phyloP scores from a whole-genome alignment of 2,113 vertebrate species.

The Gulo gulo region DNA sequence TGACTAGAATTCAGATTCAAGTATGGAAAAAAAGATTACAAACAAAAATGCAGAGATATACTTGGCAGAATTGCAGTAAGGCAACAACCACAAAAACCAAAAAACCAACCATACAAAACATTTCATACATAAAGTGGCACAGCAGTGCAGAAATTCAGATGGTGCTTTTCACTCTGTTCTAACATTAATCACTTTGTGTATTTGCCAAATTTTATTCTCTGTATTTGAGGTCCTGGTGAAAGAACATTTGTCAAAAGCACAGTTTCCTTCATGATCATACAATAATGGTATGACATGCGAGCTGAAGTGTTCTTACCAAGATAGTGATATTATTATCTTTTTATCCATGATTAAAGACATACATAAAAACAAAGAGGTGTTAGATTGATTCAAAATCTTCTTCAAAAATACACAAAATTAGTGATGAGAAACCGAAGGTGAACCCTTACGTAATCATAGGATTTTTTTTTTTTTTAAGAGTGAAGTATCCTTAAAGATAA shows the following conservation, averaged over 20 bases:
- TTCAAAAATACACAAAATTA: conserved; percentile 3
- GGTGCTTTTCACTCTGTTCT: not conserved
- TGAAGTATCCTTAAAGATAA: conserved; percentile 25
- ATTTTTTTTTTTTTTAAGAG: not conserved
- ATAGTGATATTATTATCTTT: not conserved
- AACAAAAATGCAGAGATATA: conserved; percentile 30
- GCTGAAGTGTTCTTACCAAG: not conserved
- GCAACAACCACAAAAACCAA: not conserved
- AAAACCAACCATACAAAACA: not conserved
- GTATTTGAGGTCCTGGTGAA: not conserved
- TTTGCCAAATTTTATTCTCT: conserved; percentile 36
- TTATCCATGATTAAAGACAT: not conserved
- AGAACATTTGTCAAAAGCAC: not conserved
- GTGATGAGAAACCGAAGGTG: conserved; percentile 7
- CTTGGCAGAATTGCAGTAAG: conserved; percentile 35
- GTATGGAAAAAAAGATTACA: conserved; percentile 45
- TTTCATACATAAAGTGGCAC: conserved; percentile 39
- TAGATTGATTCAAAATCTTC: conserved; percentile 11
- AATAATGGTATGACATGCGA: not conserved
- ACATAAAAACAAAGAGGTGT: not conserved
- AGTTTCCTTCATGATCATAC: not conserved
- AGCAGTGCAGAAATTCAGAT: not conserved
- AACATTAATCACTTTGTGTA: not conserved
- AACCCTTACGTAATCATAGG: not conserved
- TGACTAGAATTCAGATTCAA: conserved; percentile 29